These are phyloP conservation scores for Melieria picta DNA, from an alignment of 2,888 invertebrate species.

Conservation along the genomic window DNA sequence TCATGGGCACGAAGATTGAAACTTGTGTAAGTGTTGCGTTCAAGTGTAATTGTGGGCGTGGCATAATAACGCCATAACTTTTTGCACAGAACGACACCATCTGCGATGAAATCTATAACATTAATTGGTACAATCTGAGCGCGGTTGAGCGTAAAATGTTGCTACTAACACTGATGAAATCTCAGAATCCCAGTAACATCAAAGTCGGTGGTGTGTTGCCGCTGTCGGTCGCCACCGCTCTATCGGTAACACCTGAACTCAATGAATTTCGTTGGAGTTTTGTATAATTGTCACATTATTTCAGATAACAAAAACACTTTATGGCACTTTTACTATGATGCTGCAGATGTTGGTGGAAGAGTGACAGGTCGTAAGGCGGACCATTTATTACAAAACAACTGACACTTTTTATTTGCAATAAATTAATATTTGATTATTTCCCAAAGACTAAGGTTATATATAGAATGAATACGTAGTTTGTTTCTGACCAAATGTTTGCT, in stretches of 20 bases:
- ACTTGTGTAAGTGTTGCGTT: slow-evolving; percentile 42
- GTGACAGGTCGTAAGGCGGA: not conserved
- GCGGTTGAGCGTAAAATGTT: slow-evolving; percentile 41
- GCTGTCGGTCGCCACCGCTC: slow-evolving; percentile 43
- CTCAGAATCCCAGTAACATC: slow-evolving; percentile 41
- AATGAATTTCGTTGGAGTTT: not conserved
- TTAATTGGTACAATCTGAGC: slow-evolving; percentile 44
- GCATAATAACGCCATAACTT: no score
- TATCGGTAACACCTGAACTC: slow-evolving; percentile 36
- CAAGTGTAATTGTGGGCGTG: not conserved
- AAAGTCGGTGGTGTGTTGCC: slow-evolving; percentile 44
- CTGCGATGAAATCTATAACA: slow-evolving; percentile 41
- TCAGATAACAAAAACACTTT: slow-evolving; percentile 30
- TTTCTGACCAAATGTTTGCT: no score
- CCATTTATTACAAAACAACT: no score
- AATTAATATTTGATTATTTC: no score
- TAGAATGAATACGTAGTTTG: no score
- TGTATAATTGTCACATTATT: not conserved
- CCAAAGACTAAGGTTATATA: no score
- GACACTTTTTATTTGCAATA: no score
- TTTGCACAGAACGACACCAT: slow-evolving; percentile 42
- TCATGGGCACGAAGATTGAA: slow-evolving; percentile 50
- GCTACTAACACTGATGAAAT: slow-evolving; percentile 40
- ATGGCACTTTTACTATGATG: slow-evolving; percentile 29
- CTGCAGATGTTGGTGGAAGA: slow-evolving; percentile 12